Base-by-base conservation (phyloP, 1,140 invertebrate genomes). In the Ceratoteleas bidentatus region DNA sequence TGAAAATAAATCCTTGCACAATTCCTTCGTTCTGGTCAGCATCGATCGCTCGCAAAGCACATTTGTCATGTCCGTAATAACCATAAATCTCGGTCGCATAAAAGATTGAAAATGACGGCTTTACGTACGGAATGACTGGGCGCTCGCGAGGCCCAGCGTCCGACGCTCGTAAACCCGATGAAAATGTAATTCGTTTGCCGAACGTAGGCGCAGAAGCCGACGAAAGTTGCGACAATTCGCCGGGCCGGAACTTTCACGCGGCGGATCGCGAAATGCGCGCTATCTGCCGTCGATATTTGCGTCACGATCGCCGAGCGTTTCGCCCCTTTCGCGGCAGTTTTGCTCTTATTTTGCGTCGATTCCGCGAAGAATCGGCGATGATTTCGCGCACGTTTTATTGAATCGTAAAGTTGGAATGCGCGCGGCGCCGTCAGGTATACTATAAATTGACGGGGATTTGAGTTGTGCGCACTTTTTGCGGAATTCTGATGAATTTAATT, bases 131-230 rank as follows among this genome's bases (percentile, higher is more conserved):
- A 75, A 66, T 60, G 62, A 65, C 43, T 40, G 15, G 15, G 32
- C n/a, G 0, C 32, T 45, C n/a, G 50, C 50, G 52, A 64, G 58
- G 52, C 57, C 2, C 58, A 33, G 38, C 65, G 10, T 69, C 60
- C 53, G 45, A 69, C 65, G 58, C 75, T 70, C 64, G 50, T 70
- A 70, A 78, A 78, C 66, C 65, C 66, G 56, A 70, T 78, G 70
- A 78, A 70, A 78, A 69, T 60, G 62, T 78, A 78, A 78, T 78
- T 70, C 66, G 75, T 70, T 78, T 70, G 74, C 74, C 62, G 66
- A 73, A 80, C 77, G 52, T 74, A 69, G 53, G 57, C 47, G 69
- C 57, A 38, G 43, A 60, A 61, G 57, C 45, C 58, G 57, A 14
- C 58, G 16, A 73, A 80, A 80, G 56, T 74, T 74, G 52, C 11